Percentiles rank a stretch among this genome's conserved stretches.
phyloP scores from a whole-genome alignment of 2,888 invertebrate species.

The Napeogenes sylphis region DNA sequence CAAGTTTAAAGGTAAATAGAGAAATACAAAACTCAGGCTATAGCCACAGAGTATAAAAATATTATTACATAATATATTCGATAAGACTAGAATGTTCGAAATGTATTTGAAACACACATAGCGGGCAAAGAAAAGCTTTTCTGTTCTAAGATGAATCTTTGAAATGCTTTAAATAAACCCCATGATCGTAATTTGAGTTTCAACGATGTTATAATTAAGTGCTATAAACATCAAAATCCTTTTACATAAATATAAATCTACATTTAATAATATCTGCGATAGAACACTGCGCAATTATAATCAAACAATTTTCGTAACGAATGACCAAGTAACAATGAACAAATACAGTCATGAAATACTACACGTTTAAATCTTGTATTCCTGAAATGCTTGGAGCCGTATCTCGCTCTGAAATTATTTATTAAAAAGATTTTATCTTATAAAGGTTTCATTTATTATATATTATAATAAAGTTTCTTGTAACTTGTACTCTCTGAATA shows the following conservation, averaged over 20 bases:
- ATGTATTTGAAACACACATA: no score
- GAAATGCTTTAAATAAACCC: background rate
- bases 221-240: no score
- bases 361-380: background rate
- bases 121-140: no score
- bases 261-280: background rate
- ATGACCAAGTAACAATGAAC: slow-evolving; percentile 1
- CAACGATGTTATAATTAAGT: no score
- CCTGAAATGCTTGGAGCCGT: background rate
- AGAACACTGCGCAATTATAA: slow-evolving; percentile 1
- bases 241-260: no score
- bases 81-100: no score
- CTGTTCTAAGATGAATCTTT: background rate
- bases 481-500: no score
- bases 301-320: slow-evolving; percentile 1
- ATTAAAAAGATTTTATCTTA: slow-evolving; percentile 2
- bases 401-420: background rate
- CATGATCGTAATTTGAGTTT: no score
- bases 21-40: background rate
- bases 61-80: background rate
- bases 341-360: background rate
- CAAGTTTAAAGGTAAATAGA: background rate
- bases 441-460: slow-evolving; percentile 1
- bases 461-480: background rate
- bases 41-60: no score